Percentiles rank a stretch among this genome's conserved stretches.
These are phyloP conservation scores for Arizona elegans DNA, from an alignment of 2,113 vertebrate species.

Conservation along the genomic window DNA sequence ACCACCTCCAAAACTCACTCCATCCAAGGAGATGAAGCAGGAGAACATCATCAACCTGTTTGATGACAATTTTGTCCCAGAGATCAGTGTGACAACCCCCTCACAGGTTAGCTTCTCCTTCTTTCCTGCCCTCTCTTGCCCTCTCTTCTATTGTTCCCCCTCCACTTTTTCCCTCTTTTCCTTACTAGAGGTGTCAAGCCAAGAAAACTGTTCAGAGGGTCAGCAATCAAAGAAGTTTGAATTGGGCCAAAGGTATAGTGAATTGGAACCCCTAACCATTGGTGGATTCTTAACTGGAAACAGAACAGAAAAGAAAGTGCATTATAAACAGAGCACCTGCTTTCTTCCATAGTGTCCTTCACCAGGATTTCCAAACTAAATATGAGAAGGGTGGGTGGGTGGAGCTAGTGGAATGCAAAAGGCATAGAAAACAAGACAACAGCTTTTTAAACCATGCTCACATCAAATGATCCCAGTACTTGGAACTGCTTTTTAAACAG, in stretches of 20 bases:
- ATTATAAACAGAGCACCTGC: neutral
- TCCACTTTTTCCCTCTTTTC: conserved; percentile 21
- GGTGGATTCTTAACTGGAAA: neutral
- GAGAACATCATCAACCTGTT: conserved; percentile 97
- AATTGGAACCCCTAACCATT: neutral
- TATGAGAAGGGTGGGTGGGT: neutral
- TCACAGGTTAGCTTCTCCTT: conserved; percentile 86
- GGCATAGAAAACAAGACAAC: neutral
- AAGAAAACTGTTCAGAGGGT: conserved; percentile 59
- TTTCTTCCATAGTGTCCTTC: neutral
- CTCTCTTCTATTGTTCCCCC: conserved; percentile 40
- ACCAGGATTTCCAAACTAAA: neutral
- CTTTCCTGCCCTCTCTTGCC: conserved; percentile 48
- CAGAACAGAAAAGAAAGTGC: neutral
- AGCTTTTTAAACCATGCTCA: neutral
- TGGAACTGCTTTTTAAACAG: neutral
- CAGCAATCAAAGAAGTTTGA: neutral
- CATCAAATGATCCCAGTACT: neutral
- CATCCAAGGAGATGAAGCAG: conserved; percentile 93
- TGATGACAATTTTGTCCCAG: conserved; percentile 88
- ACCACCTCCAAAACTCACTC: conserved; percentile 95
- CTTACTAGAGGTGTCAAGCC: conserved; percentile 54
- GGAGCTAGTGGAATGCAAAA: no score
- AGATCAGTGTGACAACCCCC: conserved; percentile 94
- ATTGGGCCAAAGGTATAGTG: neutral